Evolutionary conservation across 2,888 invertebrate species (phyloP).

Genomic region (Volucella bombylans): DNA sequence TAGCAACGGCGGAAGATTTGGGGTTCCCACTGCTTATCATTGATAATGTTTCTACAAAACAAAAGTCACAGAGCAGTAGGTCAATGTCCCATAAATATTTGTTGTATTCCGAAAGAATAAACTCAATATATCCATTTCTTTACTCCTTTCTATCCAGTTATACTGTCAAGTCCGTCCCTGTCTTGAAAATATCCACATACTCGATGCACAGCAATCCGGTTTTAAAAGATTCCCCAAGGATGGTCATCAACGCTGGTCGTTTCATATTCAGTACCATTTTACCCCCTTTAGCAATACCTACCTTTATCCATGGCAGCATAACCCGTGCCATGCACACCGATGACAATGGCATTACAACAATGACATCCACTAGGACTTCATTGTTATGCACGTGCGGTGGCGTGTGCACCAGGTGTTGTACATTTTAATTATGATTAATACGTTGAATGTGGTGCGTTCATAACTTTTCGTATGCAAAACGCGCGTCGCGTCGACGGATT

Average conservation of each 20-base stretch:
- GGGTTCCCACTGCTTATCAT: no score
- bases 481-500: slow-evolving; percentile 64
- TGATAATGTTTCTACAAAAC: no score
- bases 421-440: slow-evolving; percentile 73
- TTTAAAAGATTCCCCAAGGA: slow-evolving; percentile 24
- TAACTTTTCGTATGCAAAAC: slow-evolving; percentile 69
- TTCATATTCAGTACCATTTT: slow-evolving; percentile 14
- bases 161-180: no score
- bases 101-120: no score
- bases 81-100: no score
- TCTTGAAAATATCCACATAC: no score
- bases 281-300: background rate
- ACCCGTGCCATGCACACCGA: slow-evolving; percentile 1
- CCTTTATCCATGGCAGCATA: background rate
- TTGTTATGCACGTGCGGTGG: slow-evolving; percentile 67
- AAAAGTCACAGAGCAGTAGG: no score
- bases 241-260: slow-evolving; percentile 45
- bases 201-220: no score
- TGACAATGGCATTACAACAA: slow-evolving; percentile 42
- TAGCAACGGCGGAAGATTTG: no score
- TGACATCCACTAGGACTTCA: slow-evolving; percentile 56
- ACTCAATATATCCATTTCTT: no score
- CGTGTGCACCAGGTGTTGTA: slow-evolving; percentile 66
- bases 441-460: slow-evolving; percentile 55
- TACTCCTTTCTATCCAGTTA: no score